Percentiles rank a stretch among this genome's conserved stretches.
Evolutionary conservation across 2,113 vertebrate species (phyloP).

Genomic region (Rallus limicola): DNA sequence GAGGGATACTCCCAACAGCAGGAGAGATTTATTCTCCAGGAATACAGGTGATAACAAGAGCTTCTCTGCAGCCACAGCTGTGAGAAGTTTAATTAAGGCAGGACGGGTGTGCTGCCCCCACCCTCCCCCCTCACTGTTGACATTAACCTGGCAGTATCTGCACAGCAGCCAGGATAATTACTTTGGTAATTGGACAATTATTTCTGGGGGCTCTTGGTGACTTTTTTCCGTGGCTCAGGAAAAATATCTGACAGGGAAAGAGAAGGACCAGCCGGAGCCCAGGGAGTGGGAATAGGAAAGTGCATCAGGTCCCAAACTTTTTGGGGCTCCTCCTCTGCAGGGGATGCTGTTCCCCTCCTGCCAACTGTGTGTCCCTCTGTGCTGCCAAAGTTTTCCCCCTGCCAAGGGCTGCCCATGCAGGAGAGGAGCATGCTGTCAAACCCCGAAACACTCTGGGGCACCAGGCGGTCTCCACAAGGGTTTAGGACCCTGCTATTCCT

Average conservation of each 20-base stretch:
- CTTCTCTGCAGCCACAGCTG: rapidly evolving
- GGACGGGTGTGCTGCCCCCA: neutral
- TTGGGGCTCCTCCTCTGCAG: neutral
- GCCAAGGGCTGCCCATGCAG: neutral
- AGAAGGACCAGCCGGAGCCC: neutral
- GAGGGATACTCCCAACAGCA: rapidly evolving
- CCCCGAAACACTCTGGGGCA: neutral
- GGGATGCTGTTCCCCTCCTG: neutral
- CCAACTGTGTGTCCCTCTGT: neutral
- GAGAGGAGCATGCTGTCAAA: neutral
- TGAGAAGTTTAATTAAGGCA: neutral
- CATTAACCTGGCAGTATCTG: neutral
- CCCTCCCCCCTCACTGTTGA: neutral
- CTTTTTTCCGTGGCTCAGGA: neutral
- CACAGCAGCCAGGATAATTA: neutral
- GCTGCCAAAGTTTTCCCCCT: neutral
- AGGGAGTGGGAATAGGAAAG: neutral
- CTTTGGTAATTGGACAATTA: neutral
- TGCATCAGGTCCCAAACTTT: rapidly evolving
- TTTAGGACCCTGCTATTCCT: neutral
- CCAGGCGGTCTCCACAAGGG: rapidly evolving
- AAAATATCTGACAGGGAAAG: neutral
- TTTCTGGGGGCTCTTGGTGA: neutral
- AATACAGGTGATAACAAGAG: neutral
- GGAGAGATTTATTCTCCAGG: neutral